Percentiles rank a stretch among this genome's conserved stretches.
These are phyloP conservation scores for Columba janthina DNA, from an alignment of 2,113 vertebrate genomes.

Conservation along the genomic window DNA sequence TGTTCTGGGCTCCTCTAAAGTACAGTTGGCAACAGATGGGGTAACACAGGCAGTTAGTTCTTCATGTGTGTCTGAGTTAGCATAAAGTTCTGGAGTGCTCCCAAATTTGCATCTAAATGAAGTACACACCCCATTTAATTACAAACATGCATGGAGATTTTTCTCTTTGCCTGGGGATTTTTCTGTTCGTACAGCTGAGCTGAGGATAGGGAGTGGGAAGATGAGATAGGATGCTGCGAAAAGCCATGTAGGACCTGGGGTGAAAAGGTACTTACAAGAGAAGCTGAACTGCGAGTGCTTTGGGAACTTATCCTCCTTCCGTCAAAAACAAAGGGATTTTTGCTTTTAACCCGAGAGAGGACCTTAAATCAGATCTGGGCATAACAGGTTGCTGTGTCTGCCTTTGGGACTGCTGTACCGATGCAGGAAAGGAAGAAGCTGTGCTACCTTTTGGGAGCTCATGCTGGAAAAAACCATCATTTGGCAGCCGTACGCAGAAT, in stretches of 20 bases:
- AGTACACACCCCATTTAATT: neutral
- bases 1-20: conserved; percentile 1
- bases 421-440: neutral
- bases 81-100: conserved; percentile 9
- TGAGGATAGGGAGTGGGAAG: neutral
- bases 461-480: neutral
- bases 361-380: neutral
- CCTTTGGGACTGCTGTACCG: neutral
- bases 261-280: neutral
- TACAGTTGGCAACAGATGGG: conserved; percentile 18
- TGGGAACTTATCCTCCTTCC: neutral
- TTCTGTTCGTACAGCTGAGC: neutral
- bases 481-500: neutral
- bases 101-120: neutral
- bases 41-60: neutral
- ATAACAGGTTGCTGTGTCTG: neutral
- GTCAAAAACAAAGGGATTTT: neutral
- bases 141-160: neutral
- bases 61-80: conserved; percentile 25
- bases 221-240: neutral
- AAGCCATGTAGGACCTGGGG: neutral
- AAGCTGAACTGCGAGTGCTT: neutral
- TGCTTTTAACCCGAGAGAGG: neutral
- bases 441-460: neutral
- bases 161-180: neutral